Percentiles rank a stretch among this genome's conserved stretches.
Conservation (phyloP, 2,888 invertebrate genomes). For the Tineola bisselliella region DNA sequence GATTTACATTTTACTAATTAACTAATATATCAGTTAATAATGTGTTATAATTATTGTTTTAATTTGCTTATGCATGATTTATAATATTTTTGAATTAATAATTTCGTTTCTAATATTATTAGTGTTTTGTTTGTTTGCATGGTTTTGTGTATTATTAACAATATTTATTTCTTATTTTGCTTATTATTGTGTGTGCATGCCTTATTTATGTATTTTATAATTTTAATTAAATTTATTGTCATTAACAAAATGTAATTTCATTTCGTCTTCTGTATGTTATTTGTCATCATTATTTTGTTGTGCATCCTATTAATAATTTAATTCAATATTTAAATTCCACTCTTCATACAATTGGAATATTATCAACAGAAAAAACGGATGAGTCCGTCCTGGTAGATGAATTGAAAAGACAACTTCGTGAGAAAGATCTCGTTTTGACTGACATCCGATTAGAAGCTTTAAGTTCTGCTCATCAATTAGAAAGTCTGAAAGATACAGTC, state of each 20-base stretch:
- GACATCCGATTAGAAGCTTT: constrained; percentile 96
- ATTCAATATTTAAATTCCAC: background rate
- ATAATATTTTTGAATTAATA: no score
- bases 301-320: background rate
- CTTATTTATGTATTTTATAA: background rate
- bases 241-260: background rate
- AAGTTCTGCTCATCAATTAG: constrained; percentile 96
- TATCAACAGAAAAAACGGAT: constrained; percentile 53
- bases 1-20: background rate
- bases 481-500: constrained; percentile 95
- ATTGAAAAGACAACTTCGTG: constrained; percentile 90
- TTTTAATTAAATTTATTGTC: background rate
- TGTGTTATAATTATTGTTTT: background rate
- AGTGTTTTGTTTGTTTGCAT: background rate
- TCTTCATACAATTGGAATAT: background rate
- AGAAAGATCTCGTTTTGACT: constrained; percentile 95
- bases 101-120: background rate
- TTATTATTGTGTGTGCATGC: background rate
- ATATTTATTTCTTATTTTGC: background rate
- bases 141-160: background rate
- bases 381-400: constrained; percentile 74
- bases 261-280: background rate
- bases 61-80: background rate
- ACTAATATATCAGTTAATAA: background rate
- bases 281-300: background rate